Base-by-base conservation (phyloP, 2,113 vertebrate genomes). In the Sporophila hypoxantha region DNA sequence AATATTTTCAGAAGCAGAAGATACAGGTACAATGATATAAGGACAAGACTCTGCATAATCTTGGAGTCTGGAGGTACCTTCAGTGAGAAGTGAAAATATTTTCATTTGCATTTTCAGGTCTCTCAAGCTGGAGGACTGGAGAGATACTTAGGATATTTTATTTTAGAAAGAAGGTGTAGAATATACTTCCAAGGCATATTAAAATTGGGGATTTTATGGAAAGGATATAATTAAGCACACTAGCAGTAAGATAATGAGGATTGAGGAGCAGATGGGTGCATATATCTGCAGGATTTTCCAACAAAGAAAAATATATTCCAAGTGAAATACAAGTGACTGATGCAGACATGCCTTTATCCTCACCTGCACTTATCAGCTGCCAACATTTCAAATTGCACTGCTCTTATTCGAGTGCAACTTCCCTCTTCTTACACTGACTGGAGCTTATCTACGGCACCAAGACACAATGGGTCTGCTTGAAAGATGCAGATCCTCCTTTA, bases 341-440 rank as follows among this genome's bases (percentile, higher is more conserved):
- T 76, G 67, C 77, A 89, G 82, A 89, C 81, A 50, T 84, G 85
- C 60, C 61, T 95, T 95, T 92, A 94, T 92, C 94, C 90, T 89
- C 89, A 95, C 82, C 94, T 94, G 85, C 82, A 87, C 82, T 93
- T 94, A 92, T 82, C 89, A 90, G 77, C 70, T 94, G 93, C 85
- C 91, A 94, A 34, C 70, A 76, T 88, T 95, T 92, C 89, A 92
- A 93, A 89, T 11, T 78, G 56, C 80, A 65, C 62, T 76, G 87
- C 87, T 89, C 60, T 86, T 34, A 44, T 69, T 37, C 8, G 36
- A 90, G 67, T 70, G 89, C 93, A 91, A 91, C 73, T 84, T 83
- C 32, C 34, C 87, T 50, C 77, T 68, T 67, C 82, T 84, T 71
- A 46, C 9, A 37, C 75, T 30, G 81, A 80, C 81, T 85, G 78